Percentiles rank a stretch among this genome's conserved stretches.
Evolutionary conservation across 2,113 vertebrate genomes (phyloP).

Genomic region (Brevimyrus niger): DNA sequence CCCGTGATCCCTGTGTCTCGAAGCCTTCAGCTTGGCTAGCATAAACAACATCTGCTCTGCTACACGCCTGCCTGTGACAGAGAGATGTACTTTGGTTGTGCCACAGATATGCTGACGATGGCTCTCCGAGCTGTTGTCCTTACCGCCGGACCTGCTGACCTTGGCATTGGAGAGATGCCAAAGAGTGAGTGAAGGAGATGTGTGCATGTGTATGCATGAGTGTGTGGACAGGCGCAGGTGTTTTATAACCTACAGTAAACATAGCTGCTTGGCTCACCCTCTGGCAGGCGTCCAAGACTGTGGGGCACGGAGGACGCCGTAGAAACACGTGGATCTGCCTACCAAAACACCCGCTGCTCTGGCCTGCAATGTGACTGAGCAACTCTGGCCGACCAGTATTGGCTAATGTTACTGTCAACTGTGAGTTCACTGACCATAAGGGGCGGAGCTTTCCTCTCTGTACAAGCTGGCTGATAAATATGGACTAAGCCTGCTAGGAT

Average conservation of each 20-base stretch:
- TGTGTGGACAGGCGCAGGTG: conserved; percentile 4
- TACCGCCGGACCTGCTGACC: background rate
- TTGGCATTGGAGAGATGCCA: background rate
- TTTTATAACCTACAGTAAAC: conserved; percentile 25
- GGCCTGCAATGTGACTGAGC: background rate
- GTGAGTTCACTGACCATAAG: background rate
- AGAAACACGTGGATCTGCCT: conserved; percentile 36
- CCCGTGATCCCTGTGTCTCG: background rate
- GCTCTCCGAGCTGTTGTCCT: background rate
- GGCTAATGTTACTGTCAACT: background rate
- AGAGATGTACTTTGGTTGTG: background rate
- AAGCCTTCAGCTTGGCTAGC: background rate
- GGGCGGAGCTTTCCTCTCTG: background rate
- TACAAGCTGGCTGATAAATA: background rate
- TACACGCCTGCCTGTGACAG: background rate
- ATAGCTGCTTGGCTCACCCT: conserved; percentile 24
- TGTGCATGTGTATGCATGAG: background rate
- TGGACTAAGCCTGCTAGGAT: background rate
- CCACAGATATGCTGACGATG: background rate
- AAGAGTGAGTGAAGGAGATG: background rate
- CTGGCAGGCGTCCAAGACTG: conserved; percentile 17
- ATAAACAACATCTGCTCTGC: background rate
- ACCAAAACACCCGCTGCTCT: conserved; percentile 33
- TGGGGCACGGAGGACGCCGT: conserved; percentile 32
- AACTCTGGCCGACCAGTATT: background rate